Conservation (phyloP, 2,888 invertebrate genomes). For the Craniophora ligustri region DNA sequence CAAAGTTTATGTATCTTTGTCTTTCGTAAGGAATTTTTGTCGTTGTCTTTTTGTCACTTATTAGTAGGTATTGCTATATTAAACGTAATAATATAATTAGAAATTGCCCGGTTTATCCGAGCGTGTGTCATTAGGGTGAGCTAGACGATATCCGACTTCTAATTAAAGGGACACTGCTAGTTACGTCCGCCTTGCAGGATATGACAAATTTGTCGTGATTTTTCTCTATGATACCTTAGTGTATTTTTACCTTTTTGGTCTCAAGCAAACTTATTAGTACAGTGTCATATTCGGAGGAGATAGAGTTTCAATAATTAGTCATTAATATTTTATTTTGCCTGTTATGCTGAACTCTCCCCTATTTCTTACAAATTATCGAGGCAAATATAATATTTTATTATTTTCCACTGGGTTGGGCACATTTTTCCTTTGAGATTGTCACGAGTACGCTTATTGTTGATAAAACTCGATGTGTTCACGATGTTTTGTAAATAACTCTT, state of each 20-base stretch:
- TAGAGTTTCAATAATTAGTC: too few species aligned
- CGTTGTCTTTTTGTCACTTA: too few species aligned
- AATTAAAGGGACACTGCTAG: constrained; percentile 75
- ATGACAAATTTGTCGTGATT: constrained; percentile 75
- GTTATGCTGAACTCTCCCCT: too few species aligned
- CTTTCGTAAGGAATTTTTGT: too few species aligned
- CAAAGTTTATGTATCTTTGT: too few species aligned
- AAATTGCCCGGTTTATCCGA: constrained; percentile 63
- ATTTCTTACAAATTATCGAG: too few species aligned
- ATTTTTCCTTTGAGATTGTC: constrained; percentile 39
- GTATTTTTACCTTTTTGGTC: constrained; percentile 16
- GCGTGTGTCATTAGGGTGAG: constrained; percentile 77
- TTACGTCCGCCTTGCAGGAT: constrained; percentile 69
- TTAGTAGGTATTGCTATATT: too few species aligned
- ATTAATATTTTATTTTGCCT: too few species aligned
- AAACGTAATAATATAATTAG: constrained; percentile 29
- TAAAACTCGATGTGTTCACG: constrained; percentile 50
- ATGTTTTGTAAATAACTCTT: constrained; percentile 57
- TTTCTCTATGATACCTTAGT: constrained; percentile 58
- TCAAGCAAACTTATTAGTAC: background rate
- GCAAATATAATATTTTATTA: too few species aligned
- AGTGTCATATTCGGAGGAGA: constrained; percentile 9
- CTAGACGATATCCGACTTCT: constrained; percentile 76
- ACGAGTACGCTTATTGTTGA: constrained; percentile 39
- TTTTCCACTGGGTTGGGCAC: constrained; percentile 14